These are phyloP conservation scores for Carassius carassius DNA, from an alignment of 2,113 vertebrate genomes.

Conservation along the genomic window DNA sequence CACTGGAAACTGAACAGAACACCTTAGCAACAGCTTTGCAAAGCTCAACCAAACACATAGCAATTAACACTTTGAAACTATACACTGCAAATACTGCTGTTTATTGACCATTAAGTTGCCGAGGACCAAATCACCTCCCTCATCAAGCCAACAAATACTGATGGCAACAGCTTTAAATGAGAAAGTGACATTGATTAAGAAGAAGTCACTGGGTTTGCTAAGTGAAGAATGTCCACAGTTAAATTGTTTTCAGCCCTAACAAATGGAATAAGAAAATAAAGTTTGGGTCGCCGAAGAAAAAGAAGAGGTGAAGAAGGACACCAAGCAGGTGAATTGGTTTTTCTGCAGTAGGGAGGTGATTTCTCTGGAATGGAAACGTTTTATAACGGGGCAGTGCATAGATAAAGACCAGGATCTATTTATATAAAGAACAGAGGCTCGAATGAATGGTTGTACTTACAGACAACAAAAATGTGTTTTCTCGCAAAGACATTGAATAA, in stretches of 20 bases:
- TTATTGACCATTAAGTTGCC: background rate
- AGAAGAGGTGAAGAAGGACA: background rate
- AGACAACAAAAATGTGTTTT: constrained; percentile 44
- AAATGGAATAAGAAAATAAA: background rate
- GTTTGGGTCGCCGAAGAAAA: background rate
- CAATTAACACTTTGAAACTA: no score
- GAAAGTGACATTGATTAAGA: constrained; percentile 25
- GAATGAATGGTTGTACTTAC: constrained; percentile 42
- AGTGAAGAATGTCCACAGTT: constrained; percentile 15
- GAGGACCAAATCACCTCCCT: background rate
- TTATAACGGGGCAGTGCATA: constrained; percentile 19
- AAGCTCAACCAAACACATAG: no score
- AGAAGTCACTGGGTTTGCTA: constrained; percentile 6
- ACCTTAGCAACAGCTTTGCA: no score
- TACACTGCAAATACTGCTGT: no score
- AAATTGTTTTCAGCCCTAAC: constrained; percentile 16
- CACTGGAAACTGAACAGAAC: no score
- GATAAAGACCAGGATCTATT: constrained; percentile 28
- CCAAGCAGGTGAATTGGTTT: constrained; percentile 33
- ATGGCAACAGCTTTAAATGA: constrained; percentile 3
- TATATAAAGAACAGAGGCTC: constrained; percentile 36
- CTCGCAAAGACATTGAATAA: constrained; percentile 26
- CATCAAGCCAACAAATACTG: background rate
- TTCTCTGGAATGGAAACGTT: constrained; percentile 18
- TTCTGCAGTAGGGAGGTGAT: constrained; percentile 12